These are phyloP conservation scores for Tiliacea aurago DNA, from an alignment of 2,888 invertebrate genomes.

Conservation along the genomic window DNA sequence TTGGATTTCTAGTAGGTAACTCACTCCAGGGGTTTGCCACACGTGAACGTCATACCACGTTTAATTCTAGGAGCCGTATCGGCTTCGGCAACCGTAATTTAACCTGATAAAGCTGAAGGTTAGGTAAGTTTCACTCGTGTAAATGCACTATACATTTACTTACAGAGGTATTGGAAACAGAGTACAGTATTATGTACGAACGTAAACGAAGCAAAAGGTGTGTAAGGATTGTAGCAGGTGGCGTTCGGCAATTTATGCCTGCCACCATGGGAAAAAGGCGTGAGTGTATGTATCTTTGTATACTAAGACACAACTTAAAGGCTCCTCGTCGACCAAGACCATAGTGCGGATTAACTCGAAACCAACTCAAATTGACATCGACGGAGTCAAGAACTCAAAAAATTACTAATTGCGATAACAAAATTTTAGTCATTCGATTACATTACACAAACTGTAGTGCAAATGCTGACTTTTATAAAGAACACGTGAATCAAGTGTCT, in stretches of 20 bases:
- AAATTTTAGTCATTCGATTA: too few species aligned
- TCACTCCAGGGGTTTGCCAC: not conserved
- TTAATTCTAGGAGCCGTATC: not conserved
- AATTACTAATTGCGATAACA: too few species aligned
- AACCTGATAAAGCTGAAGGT: not conserved
- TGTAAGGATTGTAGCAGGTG: not conserved
- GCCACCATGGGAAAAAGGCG: not conserved
- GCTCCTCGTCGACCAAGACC: not conserved
- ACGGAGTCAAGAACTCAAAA: too few species aligned
- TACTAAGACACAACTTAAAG: not conserved
- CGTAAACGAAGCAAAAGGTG: not conserved
- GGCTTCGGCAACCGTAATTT: not conserved
- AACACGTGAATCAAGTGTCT: too few species aligned
- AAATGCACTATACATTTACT: not conserved
- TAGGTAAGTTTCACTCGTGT: not conserved
- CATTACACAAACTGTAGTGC: too few species aligned
- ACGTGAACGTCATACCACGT: too few species aligned
- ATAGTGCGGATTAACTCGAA: too few species aligned
- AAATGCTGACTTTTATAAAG: too few species aligned
- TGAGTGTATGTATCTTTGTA: not conserved
- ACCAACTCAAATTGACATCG: too few species aligned
- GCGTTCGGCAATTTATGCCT: not conserved
- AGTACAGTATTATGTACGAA: not conserved
- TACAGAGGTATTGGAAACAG: not conserved
- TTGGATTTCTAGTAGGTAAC: slow-evolving; percentile 6